Percentiles rank a stretch among this genome's conserved stretches.
Conservation (phyloP, 37 sponge, comb jelly and placozoan genomes). For the Crambe crambe region DNA sequence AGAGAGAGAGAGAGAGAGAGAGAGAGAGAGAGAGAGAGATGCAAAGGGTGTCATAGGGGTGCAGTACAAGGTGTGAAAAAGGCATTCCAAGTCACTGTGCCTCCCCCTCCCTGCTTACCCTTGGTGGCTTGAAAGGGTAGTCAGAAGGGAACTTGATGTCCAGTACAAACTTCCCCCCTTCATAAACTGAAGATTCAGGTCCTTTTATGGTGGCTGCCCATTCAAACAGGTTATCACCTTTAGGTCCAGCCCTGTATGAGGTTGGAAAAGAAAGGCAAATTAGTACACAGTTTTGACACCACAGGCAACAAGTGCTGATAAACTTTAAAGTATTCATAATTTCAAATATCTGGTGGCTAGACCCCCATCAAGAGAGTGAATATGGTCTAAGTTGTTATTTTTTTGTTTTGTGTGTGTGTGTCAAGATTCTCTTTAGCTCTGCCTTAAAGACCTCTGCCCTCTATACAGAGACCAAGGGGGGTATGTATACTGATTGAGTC, state of each 20-base stretch:
- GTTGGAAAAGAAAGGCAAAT: neutral
- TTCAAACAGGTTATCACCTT: constrained; percentile 82
- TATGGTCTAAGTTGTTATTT: no score
- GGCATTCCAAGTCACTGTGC: neutral
- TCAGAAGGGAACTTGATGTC: constrained; percentile 78
- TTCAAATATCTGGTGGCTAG: no score
- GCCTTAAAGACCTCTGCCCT: no score
- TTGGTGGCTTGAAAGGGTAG: constrained; percentile 91
- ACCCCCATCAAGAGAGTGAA: no score
- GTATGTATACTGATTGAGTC: no score
- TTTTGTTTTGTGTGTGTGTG: no score
- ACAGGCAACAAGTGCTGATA: no score
- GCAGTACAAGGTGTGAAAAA: neutral
- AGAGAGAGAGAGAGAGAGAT: neutral
- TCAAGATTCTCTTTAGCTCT: no score
- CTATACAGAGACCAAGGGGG: no score
- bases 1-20: neutral
- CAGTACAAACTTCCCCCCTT: constrained; percentile 84
- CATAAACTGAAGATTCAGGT: constrained; percentile 77
- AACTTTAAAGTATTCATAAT: no score
- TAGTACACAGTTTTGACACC: no score
- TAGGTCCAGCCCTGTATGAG: constrained; percentile 73
- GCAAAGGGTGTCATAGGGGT: neutral
- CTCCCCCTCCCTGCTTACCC: constrained; percentile 35
- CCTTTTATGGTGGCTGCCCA: constrained; percentile 80